Base-by-base conservation (phyloP, 2,113 vertebrate genomes). In the Athene noctua region DNA sequence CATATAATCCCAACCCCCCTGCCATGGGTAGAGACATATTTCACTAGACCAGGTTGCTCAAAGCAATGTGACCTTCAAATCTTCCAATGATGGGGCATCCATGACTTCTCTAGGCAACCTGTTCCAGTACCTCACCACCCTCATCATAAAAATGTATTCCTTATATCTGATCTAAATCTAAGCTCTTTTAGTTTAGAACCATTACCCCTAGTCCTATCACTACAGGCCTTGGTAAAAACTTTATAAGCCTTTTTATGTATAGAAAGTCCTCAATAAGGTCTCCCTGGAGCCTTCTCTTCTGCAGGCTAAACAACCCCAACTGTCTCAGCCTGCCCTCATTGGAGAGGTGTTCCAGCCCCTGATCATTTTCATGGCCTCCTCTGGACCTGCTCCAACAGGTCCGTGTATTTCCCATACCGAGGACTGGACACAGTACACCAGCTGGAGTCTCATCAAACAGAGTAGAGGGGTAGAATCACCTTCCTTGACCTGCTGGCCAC, bases 381-480 rank as follows among this genome's bases (percentile, higher is more conserved):
- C 26, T 38, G 42, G 27, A 26, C 40, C 15, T 2, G 8, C 27
- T 68, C 27, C 5, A 47, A 26, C 34, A 68, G 21, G 5, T 47
- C 26, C 4, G 5, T 15, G 12, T 29, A 10, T 9, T 42, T 29
- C 29, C 12, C 1, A 2, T 15, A 13, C 30, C 19, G 36, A n/a
- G 46, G 18, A 8, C 36, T 36, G 46, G 5, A 42, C 0, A 0
- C 30, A n/a, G 36, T 3, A 23, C 38, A 13, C 2, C 29, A 40
- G 23, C 8, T 18, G 22, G 10, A 22, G 13, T 22, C 14, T 42
- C 80, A 34, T 7, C 1, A 70, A 42, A 23, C 5, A 2, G 55
- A n/a, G 54, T 0, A 58, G 27, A 27, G n/a, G 10, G 34, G 15
- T 2, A 68, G 16, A 49, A 59, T 26, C 44, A 3, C 42, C 29